Evolutionary conservation across 2,113 vertebrate species (phyloP).

Genomic region (Tenebrosternarchus preto): DNA sequence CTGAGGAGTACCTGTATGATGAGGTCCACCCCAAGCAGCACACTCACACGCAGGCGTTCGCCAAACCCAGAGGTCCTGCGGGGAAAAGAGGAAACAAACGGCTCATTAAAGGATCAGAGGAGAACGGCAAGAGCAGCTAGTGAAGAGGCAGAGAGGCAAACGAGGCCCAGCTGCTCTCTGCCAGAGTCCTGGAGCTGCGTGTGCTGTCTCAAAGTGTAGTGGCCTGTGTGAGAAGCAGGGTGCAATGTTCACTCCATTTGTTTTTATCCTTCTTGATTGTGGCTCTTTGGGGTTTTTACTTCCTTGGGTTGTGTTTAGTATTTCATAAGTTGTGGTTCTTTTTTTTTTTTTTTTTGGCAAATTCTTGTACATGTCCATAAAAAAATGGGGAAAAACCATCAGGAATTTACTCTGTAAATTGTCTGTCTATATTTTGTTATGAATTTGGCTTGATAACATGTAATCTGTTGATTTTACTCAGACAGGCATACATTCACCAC

Average conservation of each 20-base stretch:
- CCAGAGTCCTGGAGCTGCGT: background rate
- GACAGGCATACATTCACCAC: background rate
- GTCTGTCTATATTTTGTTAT: conserved; percentile 25
- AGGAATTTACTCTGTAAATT: conserved; percentile 34
- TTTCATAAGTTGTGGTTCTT: conserved; percentile 25
- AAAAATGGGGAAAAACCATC: conserved; percentile 25
- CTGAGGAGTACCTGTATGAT: conserved; percentile 89
- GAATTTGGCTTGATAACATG: background rate
- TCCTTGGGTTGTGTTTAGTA: conserved; percentile 41
- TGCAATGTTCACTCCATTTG: conserved; percentile 3
- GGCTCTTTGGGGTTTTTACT: conserved; percentile 31
- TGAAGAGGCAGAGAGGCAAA: conserved; percentile 53
- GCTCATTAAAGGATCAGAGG: conserved; percentile 84
- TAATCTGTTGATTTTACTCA: background rate
- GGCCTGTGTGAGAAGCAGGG: background rate
- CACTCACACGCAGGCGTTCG: conserved; percentile 91
- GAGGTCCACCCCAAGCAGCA: conserved; percentile 97
- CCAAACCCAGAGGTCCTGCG: conserved; percentile 92
- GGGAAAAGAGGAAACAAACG: conserved; percentile 95
- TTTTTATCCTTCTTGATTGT: conserved; percentile 29
- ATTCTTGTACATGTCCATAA: conserved; percentile 21
- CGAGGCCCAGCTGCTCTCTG: too few species aligned
- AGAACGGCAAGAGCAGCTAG: conserved; percentile 83
- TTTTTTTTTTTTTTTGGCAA: conserved; percentile 14
- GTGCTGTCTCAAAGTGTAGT: background rate